These are phyloP conservation scores for Cossypha niveicapilla DNA, from an alignment of 2,797 vertebrate species.

Conservation along the genomic window DNA sequence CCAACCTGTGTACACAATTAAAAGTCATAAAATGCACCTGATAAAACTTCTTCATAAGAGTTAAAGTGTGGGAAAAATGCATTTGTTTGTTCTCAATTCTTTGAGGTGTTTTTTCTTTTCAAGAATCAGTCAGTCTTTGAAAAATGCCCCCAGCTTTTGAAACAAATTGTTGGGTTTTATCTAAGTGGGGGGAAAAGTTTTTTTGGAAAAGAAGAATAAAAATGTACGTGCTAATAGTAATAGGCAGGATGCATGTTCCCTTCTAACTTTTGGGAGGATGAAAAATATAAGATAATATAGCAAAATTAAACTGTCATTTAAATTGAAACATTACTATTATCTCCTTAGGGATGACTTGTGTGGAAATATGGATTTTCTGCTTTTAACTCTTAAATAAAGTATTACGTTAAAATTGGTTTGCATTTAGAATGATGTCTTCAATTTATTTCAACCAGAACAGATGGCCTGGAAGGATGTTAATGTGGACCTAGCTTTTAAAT, in stretches of 20 bases:
- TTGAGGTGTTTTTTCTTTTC: background rate
- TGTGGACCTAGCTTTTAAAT: conserved; percentile 12
- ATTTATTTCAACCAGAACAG: conserved; percentile 31
- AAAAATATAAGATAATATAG: background rate
- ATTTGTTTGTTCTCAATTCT: background rate
- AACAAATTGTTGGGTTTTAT: background rate
- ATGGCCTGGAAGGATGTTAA: conserved; percentile 10
- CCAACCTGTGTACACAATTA: background rate
- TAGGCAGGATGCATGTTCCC: background rate
- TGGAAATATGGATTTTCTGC: background rate
- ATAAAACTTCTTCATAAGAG: background rate
- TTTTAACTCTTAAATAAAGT: conserved; percentile 39
- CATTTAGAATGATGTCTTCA: conserved; percentile 8
- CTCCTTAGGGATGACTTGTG: background rate
- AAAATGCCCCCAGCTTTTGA: background rate
- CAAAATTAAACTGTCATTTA: background rate
- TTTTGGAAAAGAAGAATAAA: background rate
- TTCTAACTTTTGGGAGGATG: background rate
- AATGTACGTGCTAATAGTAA: background rate
- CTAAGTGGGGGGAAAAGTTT: background rate
- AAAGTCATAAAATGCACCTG: background rate
- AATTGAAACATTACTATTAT: background rate
- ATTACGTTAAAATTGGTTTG: background rate
- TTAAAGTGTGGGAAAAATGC: accelerated
- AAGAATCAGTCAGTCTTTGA: background rate